Evolutionary conservation across 2,113 vertebrate species (phyloP), one percentile per base, ranked within the genome.

Genomic region (Poicephalus meyeri): DNA sequence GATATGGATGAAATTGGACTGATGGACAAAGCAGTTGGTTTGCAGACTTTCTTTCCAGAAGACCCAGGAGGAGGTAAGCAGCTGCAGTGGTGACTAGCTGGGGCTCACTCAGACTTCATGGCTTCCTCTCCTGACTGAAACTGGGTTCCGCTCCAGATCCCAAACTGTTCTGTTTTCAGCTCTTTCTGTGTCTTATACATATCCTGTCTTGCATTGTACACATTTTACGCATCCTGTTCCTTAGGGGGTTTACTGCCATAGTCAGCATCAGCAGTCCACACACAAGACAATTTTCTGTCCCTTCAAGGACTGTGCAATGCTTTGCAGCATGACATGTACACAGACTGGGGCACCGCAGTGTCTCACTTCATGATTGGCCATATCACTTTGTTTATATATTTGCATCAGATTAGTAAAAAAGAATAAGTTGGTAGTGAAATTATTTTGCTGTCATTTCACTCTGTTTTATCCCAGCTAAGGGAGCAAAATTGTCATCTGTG

Each of bases 1-100:
- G 25, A 23, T 6, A 10, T 0, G 1, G 47, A 1, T 26, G 33
- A 31, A 23, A 11, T 0, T 15, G 71, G 29, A 5, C 9, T 0
- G 3, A 14, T 8, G 33, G 21, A 2, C 2, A 13, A 81, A 46
- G 73, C 3, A 2, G 10, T 29, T 2, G 1, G 1, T 26, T 61
- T 58, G n/a, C 44, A 44, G 18, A 8, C 11, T 88, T 17, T 13
- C 31, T 39, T n/a, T 50, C 18, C 63, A 64, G 61, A 31, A 65
- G 55, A 4, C 6, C 9, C 73, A 12, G 52, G 64, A 10, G 5
- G 5, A 29, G 39, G 39, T 65, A 86, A 69, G 50, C 4, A 4
- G 42, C 60, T 58, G 28, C 6, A 19, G 24, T 4, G 23, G 19
- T n/a, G 41, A 2, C 11, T 7, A 5, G 2, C n/a, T 69, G 92